Percentiles rank a stretch among this genome's conserved stretches.
Conservation (phyloP, 2,888 invertebrate genomes). For the Apamea monoglypha region DNA sequence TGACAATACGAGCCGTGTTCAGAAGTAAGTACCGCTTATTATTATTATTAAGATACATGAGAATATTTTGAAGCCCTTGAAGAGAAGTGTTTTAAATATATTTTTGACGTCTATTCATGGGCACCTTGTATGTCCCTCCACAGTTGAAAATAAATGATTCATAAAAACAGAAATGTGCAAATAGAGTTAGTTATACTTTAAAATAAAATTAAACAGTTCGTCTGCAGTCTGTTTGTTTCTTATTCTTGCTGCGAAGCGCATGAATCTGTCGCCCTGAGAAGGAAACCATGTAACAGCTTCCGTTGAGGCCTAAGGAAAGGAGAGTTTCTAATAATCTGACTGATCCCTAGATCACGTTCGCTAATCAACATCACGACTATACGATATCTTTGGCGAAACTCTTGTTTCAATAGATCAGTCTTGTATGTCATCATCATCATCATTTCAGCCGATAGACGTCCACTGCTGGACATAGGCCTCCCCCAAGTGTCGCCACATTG, state of each 20-base stretch:
- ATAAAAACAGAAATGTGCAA: not conserved
- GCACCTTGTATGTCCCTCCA: not conserved
- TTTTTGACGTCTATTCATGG: not conserved
- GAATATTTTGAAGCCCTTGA: not conserved
- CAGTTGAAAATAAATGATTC: not conserved
- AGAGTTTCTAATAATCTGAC: not conserved
- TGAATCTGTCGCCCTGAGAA: not conserved
- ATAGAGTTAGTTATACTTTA: not conserved
- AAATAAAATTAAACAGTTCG: not conserved
- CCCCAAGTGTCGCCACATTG: no score
- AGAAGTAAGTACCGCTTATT: not conserved
- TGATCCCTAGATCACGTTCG: not conserved
- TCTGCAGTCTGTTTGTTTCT: not conserved
- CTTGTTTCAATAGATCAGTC: not conserved
- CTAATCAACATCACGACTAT: not conserved
- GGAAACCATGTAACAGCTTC: not conserved
- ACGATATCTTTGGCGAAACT: no score
- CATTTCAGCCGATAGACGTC: no score
- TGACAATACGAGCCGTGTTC: no score
- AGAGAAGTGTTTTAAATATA: not conserved
- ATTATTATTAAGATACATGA: not conserved
- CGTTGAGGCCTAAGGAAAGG: not conserved
- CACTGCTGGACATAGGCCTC: no score
- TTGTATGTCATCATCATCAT: no score
- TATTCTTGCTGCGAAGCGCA: not conserved